Evolutionary conservation across 2,113 vertebrate species (phyloP).

Genomic region (Lasiurus cinereus): DNA sequence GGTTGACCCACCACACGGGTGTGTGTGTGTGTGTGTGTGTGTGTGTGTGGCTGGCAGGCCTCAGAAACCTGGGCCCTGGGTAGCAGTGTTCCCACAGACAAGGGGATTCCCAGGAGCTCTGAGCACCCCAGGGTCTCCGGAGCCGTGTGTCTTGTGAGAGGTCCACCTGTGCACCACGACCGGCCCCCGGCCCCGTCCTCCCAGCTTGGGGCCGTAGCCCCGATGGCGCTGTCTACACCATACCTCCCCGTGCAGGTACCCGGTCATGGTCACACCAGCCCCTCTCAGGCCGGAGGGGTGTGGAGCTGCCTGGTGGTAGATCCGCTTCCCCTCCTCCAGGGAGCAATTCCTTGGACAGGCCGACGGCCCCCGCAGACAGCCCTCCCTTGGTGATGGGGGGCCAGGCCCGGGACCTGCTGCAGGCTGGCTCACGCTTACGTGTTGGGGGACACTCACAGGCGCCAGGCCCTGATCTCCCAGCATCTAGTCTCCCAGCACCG

Average conservation of each 20-base stretch:
- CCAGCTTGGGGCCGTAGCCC: fast-evolving
- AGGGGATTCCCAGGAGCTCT: not conserved
- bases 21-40: too few relatives aligned
- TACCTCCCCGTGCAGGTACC: not conserved
- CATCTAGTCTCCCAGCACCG: too few relatives aligned
- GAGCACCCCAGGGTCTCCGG: not conserved
- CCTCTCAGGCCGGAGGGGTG: not conserved
- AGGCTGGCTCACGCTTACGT: not conserved
- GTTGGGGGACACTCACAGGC: not conserved
- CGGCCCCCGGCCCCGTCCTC: not conserved
- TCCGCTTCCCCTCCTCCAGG: slow-evolving; percentile 29
- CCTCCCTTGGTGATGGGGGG: slow-evolving; percentile 37
- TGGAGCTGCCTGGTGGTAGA: slow-evolving; percentile 63
- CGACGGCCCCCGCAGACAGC: slow-evolving; percentile 44
- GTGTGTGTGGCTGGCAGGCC: too few relatives aligned
- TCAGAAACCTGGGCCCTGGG: not conserved
- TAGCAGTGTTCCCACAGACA: fast-evolving
- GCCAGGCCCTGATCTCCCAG: not conserved
- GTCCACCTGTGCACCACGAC: not conserved
- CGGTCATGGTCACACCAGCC: not conserved
- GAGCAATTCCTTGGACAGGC: slow-evolving; percentile 37
- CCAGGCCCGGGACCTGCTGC: not conserved
- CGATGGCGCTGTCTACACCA: not conserved
- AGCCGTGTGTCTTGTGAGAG: too few relatives aligned
- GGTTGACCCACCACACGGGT: not conserved